Base-by-base conservation (phyloP, 2,113 vertebrate genomes). In the Oncorhynchus gorbuscha region DNA sequence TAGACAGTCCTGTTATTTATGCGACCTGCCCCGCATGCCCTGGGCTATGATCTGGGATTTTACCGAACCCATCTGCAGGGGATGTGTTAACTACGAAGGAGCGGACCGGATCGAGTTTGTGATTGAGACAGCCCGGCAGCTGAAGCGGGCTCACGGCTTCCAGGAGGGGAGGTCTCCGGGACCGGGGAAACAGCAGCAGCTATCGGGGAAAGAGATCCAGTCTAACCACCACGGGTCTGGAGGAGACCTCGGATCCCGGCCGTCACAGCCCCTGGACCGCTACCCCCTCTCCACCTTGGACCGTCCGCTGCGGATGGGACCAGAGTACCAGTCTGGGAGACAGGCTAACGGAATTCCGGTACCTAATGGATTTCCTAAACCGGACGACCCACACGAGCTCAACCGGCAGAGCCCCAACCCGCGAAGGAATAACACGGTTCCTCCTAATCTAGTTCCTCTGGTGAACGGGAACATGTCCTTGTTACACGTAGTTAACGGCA, bases 361-460 rank as follows among this genome's bases (percentile, higher is more conserved):
- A 75, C 94, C 94, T 73, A 97, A 97, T 69, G 96, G 96, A 88
- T 97, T 96, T 89, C 93, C 96, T 84, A 97, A 97, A 85, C 94
- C 95, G 26, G 96, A 97, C 85, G 96, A 97, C 74, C 96, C 96
- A 0, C 96, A 96, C 0, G 96, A 97, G 89, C 92, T 97, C 75
- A 97, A 96, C 90, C 95, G 96, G 73, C 96, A 97, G 91, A 97
- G 96, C 86, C 95, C 96, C 18, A 97, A 96, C 85, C 94, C 94
- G 78, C 94, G 95, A 80, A 93, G 96, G 93, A 94, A 91, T 70
- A 95, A 92, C 88, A 74, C 94, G 7, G 94, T 95, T 24, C 95
- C 95, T 5, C 94, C 95, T 70, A 96, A 94, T 83, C 86, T 96
- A 69, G 94, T 96, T 94, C 94, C 96, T 89, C 92, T 97, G 80